phyloP scores from a whole-genome alignment of 2,113 vertebrate genomes.

The Callospermophilus lateralis region DNA sequence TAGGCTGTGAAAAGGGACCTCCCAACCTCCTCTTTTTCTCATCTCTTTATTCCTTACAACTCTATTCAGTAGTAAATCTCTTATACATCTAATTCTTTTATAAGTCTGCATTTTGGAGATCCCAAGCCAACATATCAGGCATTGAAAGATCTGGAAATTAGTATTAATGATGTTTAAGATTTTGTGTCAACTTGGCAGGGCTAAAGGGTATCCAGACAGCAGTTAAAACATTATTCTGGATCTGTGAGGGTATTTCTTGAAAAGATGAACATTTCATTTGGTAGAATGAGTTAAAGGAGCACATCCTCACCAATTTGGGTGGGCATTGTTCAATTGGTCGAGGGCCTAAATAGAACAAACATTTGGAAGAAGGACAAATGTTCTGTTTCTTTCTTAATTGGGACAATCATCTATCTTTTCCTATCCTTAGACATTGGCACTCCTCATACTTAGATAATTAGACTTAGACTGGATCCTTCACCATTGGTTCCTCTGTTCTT shows the following conservation, averaged over 20 bases:
- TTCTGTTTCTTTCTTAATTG: background rate
- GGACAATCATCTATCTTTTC: background rate
- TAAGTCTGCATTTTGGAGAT: background rate
- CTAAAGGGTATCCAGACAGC: background rate
- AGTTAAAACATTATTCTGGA: background rate
- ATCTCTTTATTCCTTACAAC: background rate
- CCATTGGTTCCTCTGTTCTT: background rate
- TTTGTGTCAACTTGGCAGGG: background rate
- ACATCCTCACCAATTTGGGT: background rate
- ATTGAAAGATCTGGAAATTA: background rate
- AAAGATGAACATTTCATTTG: background rate
- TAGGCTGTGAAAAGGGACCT: background rate
- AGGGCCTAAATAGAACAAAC: too few relatives aligned
- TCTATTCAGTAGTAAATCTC: background rate
- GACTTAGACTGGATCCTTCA: background rate
- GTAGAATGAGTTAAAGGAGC: background rate
- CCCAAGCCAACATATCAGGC: background rate
- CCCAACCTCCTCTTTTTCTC: background rate
- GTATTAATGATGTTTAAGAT: background rate
- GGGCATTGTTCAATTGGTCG: background rate
- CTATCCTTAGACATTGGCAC: background rate
- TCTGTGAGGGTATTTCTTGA: background rate
- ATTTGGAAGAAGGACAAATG: background rate
- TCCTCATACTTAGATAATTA: background rate
- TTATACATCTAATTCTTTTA: background rate